phyloP scores from a whole-genome alignment of 2,888 invertebrate genomes.

The Ormyrus thymus region DNA sequence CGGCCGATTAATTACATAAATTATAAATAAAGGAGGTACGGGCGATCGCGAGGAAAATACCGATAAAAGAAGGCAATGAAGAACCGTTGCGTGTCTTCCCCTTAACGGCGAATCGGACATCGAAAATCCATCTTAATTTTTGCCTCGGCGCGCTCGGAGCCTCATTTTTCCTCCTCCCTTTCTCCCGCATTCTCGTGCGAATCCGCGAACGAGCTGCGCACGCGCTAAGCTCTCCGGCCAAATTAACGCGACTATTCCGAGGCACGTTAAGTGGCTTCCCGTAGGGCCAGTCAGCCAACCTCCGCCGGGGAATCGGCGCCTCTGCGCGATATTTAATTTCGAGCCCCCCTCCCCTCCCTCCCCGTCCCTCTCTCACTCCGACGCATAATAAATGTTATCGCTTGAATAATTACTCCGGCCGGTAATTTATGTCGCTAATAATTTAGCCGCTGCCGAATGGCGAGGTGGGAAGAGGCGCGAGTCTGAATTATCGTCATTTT shows the following conservation, averaged over 20 bases:
- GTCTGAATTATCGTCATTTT: constrained; percentile 52
- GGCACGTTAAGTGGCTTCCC: constrained; percentile 73
- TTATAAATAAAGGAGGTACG: neutral
- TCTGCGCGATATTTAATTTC: constrained; percentile 37
- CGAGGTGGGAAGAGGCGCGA: neutral
- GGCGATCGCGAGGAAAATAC: neutral
- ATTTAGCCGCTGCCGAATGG: constrained; percentile 39
- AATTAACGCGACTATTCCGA: constrained; percentile 63
- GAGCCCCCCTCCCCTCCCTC: neutral
- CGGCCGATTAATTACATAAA: too few relatives aligned
- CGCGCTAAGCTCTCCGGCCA: constrained; percentile 61
- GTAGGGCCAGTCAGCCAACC: constrained; percentile 62
- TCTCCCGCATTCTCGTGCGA: constrained; percentile 4
- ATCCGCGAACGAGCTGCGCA: constrained; percentile 4
- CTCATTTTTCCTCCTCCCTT: constrained; percentile 35
- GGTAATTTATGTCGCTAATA: constrained; percentile 54
- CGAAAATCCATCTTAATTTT: constrained; percentile 52
- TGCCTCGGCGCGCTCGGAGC: constrained; percentile 7
- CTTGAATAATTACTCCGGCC: constrained; percentile 53
- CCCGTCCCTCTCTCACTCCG: constrained; percentile 2
- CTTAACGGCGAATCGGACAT: constrained; percentile 13
- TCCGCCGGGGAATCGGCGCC: constrained; percentile 33
- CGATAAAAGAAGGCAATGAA: neutral
- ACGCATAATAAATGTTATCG: constrained; percentile 51
- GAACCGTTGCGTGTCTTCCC: neutral